These are phyloP conservation scores for Orchesellides sinensis DNA, from an alignment of 2,888 invertebrate species.

Conservation along the genomic window DNA sequence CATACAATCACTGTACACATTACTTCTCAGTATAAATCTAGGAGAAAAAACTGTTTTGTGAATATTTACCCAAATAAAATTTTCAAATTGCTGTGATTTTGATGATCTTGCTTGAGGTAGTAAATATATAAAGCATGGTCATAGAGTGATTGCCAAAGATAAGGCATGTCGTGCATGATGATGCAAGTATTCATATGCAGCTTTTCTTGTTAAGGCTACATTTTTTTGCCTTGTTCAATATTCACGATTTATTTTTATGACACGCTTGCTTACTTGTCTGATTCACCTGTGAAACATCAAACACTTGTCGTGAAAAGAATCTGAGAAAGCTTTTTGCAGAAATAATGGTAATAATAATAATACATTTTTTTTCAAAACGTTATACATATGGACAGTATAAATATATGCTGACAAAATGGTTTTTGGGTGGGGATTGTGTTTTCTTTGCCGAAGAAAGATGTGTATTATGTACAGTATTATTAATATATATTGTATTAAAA, in stretches of 20 bases:
- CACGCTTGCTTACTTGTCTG: conserved; percentile 23
- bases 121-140: not conserved
- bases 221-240: conserved; percentile 14
- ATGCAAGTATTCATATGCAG: not conserved
- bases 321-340: not conserved
- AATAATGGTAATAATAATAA: too few relatives aligned
- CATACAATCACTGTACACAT: too few relatives aligned
- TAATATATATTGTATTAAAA: conserved; percentile 30
- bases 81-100: not conserved
- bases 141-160: not conserved
- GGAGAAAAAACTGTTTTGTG: too few relatives aligned
- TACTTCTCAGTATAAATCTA: too few relatives aligned
- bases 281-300: conserved; percentile 21
- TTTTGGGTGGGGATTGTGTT: conserved; percentile 36
- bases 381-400: conserved; percentile 1
- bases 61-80: conserved; percentile 1
- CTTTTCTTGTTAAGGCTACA: not conserved
- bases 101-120: conserved; percentile 1
- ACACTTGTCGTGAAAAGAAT: conserved; percentile 33
- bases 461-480: conserved; percentile 10
- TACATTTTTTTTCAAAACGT: not conserved
- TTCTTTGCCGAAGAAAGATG: not conserved
- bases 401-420: conserved; percentile 15
- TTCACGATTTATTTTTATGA: conserved; percentile 54
- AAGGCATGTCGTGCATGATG: too few relatives aligned